phyloP scores from a whole-genome alignment of 1,140 invertebrate genomes.

The Aradophagus sp. region DNA sequence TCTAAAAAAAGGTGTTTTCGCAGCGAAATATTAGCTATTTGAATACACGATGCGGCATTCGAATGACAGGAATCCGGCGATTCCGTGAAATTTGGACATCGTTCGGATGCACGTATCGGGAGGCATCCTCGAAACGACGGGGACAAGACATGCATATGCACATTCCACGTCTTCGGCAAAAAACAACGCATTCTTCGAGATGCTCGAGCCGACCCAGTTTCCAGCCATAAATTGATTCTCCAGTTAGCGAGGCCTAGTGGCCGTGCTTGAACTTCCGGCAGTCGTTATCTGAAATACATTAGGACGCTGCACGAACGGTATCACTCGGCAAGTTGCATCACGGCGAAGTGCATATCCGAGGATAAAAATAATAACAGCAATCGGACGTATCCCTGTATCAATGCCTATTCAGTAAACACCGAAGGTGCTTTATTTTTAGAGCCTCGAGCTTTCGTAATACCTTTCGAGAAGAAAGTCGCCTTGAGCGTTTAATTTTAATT shows the following conservation, averaged over 20 bases:
- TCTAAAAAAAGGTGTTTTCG: too few species aligned
- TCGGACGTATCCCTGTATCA: too few species aligned
- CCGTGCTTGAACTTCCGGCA: slow-evolving; percentile 53
- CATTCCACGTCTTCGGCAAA: slow-evolving; percentile 26
- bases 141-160: slow-evolving; percentile 7
- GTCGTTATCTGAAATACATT: slow-evolving; percentile 59
- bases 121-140: too few species aligned
- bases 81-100: slow-evolving; percentile 15
- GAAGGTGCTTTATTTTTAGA: too few species aligned
- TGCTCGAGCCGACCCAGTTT: slow-evolving; percentile 54
- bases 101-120: too few species aligned
- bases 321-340: slow-evolving; percentile 40
- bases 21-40: too few species aligned
- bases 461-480: too few species aligned
- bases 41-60: background rate
- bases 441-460: too few species aligned
- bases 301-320: slow-evolving; percentile 34
- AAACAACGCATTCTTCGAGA: slow-evolving; percentile 54
- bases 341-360: slow-evolving; percentile 6
- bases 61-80: slow-evolving; percentile 15
- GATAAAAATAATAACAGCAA: slow-evolving; percentile 24
- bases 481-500: too few species aligned
- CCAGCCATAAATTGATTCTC: slow-evolving; percentile 57
- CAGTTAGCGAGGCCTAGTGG: slow-evolving; percentile 52
- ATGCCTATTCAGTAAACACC: too few species aligned